Conservation (phyloP, 2,113 vertebrate species). For the Nematolebias whitei region DNA sequence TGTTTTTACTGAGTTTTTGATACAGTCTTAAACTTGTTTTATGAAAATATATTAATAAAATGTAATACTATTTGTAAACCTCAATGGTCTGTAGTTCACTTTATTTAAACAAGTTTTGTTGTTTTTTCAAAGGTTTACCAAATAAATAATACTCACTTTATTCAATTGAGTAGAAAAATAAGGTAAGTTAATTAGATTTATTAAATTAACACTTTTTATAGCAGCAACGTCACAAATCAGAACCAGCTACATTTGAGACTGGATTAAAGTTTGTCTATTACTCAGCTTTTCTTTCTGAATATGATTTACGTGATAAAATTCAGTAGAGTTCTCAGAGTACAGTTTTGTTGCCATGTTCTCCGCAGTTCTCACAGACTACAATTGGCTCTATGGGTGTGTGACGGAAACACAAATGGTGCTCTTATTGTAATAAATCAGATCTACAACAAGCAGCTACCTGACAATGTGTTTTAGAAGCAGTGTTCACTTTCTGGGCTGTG, state of each 20-base stretch:
- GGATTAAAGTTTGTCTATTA: not conserved
- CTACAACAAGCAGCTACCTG: conserved; percentile 22
- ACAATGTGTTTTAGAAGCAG: conserved; percentile 53
- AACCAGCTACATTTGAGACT: not conserved
- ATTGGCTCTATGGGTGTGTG: conserved; percentile 24
- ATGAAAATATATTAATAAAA: conserved; percentile 82
- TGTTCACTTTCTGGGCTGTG: conserved; percentile 24
- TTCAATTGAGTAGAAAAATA: too few species aligned
- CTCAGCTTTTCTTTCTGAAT: not conserved
- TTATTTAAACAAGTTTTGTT: conserved; percentile 22
- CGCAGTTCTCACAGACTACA: conserved; percentile 18
- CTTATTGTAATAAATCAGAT: conserved; percentile 38
- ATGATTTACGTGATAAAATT: not conserved
- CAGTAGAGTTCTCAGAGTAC: not conserved
- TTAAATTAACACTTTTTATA: too few species aligned
- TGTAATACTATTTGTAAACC: conserved; percentile 82
- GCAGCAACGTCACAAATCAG: not conserved
- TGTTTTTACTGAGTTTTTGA: conserved; percentile 84
- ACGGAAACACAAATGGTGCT: conserved; percentile 12
- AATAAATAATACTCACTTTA: too few species aligned
- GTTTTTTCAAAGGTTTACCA: too few species aligned
- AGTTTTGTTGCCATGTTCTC: conserved; percentile 16
- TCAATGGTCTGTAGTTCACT: conserved; percentile 54
- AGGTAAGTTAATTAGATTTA: too few species aligned
- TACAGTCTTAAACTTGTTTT: conserved; percentile 82